Evolutionary conservation across 2,113 vertebrate genomes (phyloP).

Genomic region (Alouatta palliata): DNA sequence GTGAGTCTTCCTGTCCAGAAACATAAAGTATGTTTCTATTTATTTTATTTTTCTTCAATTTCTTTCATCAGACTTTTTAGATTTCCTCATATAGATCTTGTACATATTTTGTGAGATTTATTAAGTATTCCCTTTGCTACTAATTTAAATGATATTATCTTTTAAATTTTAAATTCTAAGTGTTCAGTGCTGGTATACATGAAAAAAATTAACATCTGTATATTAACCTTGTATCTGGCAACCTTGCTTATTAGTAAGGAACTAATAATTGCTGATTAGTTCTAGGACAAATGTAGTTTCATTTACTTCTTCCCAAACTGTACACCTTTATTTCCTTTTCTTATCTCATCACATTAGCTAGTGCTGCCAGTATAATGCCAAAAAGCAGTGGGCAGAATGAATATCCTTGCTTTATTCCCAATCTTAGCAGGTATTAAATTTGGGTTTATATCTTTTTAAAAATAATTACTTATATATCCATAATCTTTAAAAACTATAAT

Average conservation of each 20-base stretch:
- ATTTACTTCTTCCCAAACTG: background rate
- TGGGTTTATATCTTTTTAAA: background rate
- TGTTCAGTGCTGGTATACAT: background rate
- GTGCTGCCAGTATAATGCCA: background rate
- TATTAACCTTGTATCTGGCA: background rate
- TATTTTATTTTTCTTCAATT: background rate
- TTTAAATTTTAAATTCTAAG: background rate
- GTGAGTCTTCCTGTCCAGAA: background rate
- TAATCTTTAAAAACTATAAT: background rate
- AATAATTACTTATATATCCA: background rate
- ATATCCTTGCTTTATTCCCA: background rate
- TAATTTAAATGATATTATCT: background rate
- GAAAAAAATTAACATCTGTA: background rate
- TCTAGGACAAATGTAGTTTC: background rate
- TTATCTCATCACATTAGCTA: background rate
- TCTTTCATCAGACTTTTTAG: background rate
- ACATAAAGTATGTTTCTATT: background rate
- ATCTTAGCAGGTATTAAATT: background rate
- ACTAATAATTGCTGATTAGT: background rate
- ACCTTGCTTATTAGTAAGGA: background rate
- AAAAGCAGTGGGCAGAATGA: background rate
- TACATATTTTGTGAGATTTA: background rate
- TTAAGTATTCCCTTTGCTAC: background rate
- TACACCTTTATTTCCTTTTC: background rate
- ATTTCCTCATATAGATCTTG: background rate